Percentiles rank a stretch among this genome's conserved stretches.
Conservation (phyloP, 2,888 invertebrate genomes). For the Nephrotoma flavescens region DNA sequence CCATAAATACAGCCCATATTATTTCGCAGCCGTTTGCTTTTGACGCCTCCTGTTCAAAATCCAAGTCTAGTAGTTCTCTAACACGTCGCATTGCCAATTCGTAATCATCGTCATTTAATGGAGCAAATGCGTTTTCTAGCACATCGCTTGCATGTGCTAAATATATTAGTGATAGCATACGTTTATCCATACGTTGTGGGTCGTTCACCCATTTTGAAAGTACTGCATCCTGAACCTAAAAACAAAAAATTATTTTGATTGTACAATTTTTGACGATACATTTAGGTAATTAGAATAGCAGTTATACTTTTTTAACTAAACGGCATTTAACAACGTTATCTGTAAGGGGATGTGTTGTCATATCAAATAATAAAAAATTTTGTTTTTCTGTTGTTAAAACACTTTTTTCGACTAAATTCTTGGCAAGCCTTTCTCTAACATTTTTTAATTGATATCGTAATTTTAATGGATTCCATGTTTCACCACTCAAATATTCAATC, state of each 20-base stretch:
- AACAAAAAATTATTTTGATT: slow-evolving; percentile 9
- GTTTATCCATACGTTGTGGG: slow-evolving; percentile 92
- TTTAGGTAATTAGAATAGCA: not conserved
- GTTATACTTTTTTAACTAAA: slow-evolving; percentile 82
- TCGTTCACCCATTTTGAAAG: slow-evolving; percentile 94
- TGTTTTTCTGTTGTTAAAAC: slow-evolving; percentile 98
- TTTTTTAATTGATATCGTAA: slow-evolving; percentile 95
- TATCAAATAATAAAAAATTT: slow-evolving; percentile 98
- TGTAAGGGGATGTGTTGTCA: slow-evolving; percentile 98
- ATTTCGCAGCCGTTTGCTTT: slow-evolving; percentile 85
- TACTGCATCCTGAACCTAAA: slow-evolving; percentile 91
- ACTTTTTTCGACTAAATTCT: slow-evolving; percentile 98
- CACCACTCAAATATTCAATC: slow-evolving; percentile 99
- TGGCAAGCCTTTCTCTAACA: slow-evolving; percentile 95
- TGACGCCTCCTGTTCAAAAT: slow-evolving; percentile 90
- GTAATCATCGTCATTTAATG: slow-evolving; percentile 92
- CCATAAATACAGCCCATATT: slow-evolving; percentile 98
- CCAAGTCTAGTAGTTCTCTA: slow-evolving; percentile 86
- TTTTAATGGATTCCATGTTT: slow-evolving; percentile 99
- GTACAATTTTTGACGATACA: slow-evolving; percentile 2
- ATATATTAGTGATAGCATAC: slow-evolving; percentile 84
- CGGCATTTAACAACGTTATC: slow-evolving; percentile 91
- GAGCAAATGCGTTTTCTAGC: slow-evolving; percentile 97
- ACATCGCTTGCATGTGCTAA: slow-evolving; percentile 98
- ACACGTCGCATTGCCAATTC: slow-evolving; percentile 97